A percentile compares a stretch with the other conserved stretches of the same genome.
Evolutionary conservation across 2,888 invertebrate genomes (phyloP).

Genomic region (Serripes groenlandicus): DNA sequence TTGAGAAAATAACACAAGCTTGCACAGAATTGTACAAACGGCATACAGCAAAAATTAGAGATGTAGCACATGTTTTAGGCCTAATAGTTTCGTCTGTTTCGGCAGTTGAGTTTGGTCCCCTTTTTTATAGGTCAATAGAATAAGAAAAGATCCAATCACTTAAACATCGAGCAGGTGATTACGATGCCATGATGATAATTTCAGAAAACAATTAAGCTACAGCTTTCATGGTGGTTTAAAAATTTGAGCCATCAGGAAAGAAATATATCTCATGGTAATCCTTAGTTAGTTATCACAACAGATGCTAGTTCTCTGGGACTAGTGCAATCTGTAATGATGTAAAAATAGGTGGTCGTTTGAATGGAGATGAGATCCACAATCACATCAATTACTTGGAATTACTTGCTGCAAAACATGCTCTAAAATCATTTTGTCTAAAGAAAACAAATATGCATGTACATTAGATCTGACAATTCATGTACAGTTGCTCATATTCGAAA

Average conservation of each 20-base stretch:
- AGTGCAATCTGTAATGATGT: conserved; percentile 16
- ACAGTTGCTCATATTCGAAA: conserved; percentile 10
- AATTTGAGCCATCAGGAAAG: not conserved
- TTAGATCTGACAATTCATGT: conserved; percentile 10
- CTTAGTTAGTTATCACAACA: conserved; percentile 15
- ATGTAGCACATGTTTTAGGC: not conserved
- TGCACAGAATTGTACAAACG: not conserved
- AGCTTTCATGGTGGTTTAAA: conserved; percentile 30
- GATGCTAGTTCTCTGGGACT: conserved; percentile 30
- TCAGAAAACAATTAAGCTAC: conserved; percentile 6
- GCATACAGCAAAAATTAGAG: not conserved
- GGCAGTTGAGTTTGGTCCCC: conserved; percentile 26
- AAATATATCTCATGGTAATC: conserved; percentile 23
- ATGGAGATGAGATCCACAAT: conserved; percentile 9
- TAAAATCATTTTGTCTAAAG: conserved; percentile 2
- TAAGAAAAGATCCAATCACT: conserved; percentile 16
- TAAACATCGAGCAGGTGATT: conserved; percentile 5
- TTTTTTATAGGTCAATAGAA: conserved; percentile 29
- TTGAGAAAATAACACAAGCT: too few relatives aligned
- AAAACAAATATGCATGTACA: conserved; percentile 16
- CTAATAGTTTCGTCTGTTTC: conserved; percentile 30
- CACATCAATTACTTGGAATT: conserved; percentile 15
- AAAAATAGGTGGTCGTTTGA: conserved; percentile 2
- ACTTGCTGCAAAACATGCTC: not conserved
- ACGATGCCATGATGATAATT: conserved; percentile 9